Conservation (phyloP, 2,113 vertebrate species). For the Theristicus caerulescens region DNA sequence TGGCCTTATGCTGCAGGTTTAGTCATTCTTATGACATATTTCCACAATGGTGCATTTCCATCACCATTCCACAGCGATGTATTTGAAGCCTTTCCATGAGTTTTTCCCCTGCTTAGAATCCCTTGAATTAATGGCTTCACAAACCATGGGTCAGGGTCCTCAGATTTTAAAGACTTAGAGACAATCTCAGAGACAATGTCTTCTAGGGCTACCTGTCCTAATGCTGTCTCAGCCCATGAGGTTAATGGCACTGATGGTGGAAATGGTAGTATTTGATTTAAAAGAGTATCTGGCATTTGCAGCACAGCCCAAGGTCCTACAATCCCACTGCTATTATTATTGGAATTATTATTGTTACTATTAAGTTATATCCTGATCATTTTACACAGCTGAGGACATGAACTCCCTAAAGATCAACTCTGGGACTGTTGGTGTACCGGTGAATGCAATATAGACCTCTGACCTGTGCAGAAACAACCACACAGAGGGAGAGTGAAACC, state of each 20-base stretch:
- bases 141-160: not conserved
- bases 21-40: constrained; percentile 61
- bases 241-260: not conserved
- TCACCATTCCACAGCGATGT: constrained; percentile 24
- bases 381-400: not conserved
- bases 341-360: not conserved
- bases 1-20: constrained; percentile 46
- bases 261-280: not conserved
- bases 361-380: not conserved
- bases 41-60: constrained; percentile 54
- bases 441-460: not conserved
- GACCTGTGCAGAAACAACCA: not conserved
- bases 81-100: constrained; percentile 21
- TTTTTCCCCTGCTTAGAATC: not conserved
- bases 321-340: not conserved
- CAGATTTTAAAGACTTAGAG: not conserved
- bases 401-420: not conserved
- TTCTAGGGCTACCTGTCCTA: not conserved
- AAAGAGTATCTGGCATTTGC: not conserved
- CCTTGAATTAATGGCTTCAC: not conserved
- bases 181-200: not conserved
- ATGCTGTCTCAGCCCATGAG: not conserved
- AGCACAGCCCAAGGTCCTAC: not conserved
- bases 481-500: not conserved
- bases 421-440: not conserved